Evolutionary conservation across 2,113 vertebrate species (phyloP).

Genomic region (Gallinago undulata): DNA sequence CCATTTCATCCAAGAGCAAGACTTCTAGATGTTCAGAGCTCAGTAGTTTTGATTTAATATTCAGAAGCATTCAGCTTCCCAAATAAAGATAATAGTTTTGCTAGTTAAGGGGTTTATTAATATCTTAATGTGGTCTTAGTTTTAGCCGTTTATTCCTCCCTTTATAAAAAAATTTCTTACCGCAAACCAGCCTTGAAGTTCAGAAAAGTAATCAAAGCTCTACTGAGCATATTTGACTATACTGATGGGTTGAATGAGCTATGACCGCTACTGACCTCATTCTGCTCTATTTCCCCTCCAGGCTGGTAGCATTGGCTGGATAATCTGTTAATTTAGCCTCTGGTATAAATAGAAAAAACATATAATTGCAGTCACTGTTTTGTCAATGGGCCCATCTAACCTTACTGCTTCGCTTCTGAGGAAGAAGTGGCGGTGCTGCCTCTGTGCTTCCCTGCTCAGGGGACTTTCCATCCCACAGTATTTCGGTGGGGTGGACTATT

Average conservation of each 20-base stretch:
- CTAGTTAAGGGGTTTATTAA: not conserved
- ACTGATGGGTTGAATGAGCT: conserved; percentile 15
- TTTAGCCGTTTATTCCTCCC: conserved; percentile 11
- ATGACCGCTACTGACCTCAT: not conserved
- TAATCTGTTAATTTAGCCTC: conserved; percentile 37
- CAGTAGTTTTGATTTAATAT: conserved; percentile 21
- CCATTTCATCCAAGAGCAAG: not conserved
- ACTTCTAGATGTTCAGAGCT: not conserved
- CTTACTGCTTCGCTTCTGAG: not conserved
- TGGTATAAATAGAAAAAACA: not conserved
- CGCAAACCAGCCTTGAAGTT: conserved; percentile 3
- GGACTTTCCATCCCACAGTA: not conserved
- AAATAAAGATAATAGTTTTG: conserved; percentile 30
- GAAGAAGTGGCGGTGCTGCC: not conserved
- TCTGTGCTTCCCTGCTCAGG: not conserved
- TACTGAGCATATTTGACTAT: conserved; percentile 20
- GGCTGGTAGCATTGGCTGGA: not conserved
- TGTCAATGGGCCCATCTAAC: not conserved
- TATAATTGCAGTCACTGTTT: not conserved
- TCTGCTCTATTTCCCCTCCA: conserved; percentile 30
- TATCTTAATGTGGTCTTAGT: not conserved
- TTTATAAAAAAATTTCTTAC: not conserved
- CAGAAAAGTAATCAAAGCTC: conserved; percentile 27
- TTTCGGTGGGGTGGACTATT: not conserved
- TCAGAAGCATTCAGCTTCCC: conserved; percentile 19